Percentiles rank a stretch among this genome's conserved stretches.
Evolutionary conservation across 2,888 invertebrate genomes (phyloP).

Genomic region (Seira ritae): DNA sequence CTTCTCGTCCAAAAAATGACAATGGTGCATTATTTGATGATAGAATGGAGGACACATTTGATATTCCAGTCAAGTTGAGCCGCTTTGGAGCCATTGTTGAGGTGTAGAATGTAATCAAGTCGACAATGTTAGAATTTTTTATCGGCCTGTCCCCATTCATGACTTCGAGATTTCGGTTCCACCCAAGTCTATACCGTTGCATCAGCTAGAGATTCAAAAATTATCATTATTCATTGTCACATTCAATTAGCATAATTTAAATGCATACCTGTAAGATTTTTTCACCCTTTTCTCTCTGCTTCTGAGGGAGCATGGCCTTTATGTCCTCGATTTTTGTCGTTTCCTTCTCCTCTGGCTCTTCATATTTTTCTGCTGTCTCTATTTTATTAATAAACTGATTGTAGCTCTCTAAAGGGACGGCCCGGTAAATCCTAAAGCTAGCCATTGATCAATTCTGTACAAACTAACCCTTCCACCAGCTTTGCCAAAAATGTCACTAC

Average conservation of each 20-base stretch:
- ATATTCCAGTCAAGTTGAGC: background rate
- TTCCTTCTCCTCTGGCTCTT: too few species aligned
- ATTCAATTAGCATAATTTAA: too few species aligned
- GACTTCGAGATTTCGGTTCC: too few species aligned
- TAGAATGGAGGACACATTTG: background rate
- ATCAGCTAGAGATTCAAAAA: background rate
- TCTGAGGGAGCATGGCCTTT: background rate
- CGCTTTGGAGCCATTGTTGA: background rate
- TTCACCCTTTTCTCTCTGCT: background rate
- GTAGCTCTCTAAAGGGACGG: conserved; percentile 14
- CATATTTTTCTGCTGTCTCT: too few species aligned
- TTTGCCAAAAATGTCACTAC: conserved; percentile 36
- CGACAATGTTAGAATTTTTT: conserved; percentile 16
- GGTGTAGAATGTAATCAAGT: background rate
- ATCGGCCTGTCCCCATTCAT: background rate
- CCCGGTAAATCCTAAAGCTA: background rate
- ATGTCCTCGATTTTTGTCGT: too few species aligned
- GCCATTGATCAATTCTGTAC: conserved; percentile 12
- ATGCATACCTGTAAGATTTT: conserved; percentile 20
- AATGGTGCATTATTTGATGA: conserved; percentile 23
- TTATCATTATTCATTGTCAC: background rate
- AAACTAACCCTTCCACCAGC: conserved; percentile 30
- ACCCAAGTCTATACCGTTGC: background rate
- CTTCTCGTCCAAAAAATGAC: conserved; percentile 22
- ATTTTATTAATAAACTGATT: too few species aligned